These are phyloP conservation scores for Aplidium turbinatum DNA, from an alignment of 23 tunicate genomes.

Conservation along the genomic window DNA sequence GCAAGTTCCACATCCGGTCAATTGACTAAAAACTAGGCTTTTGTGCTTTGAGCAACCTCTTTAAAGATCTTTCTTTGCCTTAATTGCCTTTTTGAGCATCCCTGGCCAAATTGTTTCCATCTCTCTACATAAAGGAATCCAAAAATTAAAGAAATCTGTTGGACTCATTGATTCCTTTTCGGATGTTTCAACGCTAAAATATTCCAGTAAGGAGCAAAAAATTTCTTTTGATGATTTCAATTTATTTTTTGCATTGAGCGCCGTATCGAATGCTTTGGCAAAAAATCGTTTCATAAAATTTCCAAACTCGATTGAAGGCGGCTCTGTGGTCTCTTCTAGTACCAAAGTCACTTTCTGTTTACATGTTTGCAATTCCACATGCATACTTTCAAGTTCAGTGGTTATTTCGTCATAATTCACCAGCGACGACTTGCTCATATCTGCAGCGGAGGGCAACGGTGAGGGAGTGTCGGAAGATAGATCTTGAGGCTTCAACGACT, in stretches of 20 bases:
- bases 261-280: background rate
- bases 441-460: slow-evolving; percentile 12
- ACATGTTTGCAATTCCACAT: background rate
- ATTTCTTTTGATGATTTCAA: background rate
- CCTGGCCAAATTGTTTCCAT: slow-evolving; percentile 9
- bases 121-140: slow-evolving; percentile 22
- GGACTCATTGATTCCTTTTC: background rate
- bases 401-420: slow-evolving; percentile 2
- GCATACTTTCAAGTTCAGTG: background rate
- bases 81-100: background rate
- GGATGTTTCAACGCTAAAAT: slow-evolving; percentile 3
- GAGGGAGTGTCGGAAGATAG: background rate
- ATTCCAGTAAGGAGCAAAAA: background rate
- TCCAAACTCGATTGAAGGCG: background rate
- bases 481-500: background rate
- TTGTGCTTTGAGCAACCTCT: too few species aligned
- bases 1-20: too few species aligned
- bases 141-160: slow-evolving; percentile 18
- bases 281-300: slow-evolving; percentile 9
- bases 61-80: slow-evolving; percentile 8
- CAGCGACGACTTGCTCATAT: slow-evolving; percentile 7
- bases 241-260: background rate
- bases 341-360: background rate
- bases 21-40: too few species aligned
- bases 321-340: background rate